Evolutionary conservation across 2,113 vertebrate species (phyloP).

Genomic region (Bambusicola thoracicus): DNA sequence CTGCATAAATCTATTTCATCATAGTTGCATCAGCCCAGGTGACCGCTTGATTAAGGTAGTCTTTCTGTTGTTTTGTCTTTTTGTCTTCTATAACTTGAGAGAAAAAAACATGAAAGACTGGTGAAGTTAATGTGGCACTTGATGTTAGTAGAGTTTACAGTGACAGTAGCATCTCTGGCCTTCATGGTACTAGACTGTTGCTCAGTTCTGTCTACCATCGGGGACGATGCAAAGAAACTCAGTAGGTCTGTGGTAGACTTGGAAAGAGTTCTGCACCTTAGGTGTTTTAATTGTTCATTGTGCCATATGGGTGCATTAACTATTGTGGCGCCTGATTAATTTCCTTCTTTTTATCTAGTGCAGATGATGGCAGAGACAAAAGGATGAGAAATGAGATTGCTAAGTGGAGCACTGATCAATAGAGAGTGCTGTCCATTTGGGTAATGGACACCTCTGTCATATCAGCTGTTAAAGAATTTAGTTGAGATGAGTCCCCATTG

Average conservation of each 20-base stretch:
- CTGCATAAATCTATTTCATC: slow-evolving; percentile 67
- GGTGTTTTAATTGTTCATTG: slow-evolving; percentile 75
- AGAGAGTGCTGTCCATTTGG: slow-evolving; percentile 91
- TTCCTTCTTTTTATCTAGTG: slow-evolving; percentile 70
- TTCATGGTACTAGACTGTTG: slow-evolving; percentile 24
- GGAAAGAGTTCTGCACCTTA: neutral
- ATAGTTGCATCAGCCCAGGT: slow-evolving; percentile 53
- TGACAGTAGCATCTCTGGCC: slow-evolving; percentile 2
- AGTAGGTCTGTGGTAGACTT: neutral
- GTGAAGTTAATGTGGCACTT: slow-evolving; percentile 7
- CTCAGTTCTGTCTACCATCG: neutral
- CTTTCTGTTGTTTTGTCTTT: slow-evolving; percentile 60
- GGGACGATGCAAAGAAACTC: slow-evolving; percentile 4
- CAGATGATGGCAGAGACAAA: slow-evolving; percentile 80
- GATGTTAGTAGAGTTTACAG: slow-evolving; percentile 19
- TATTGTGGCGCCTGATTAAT: slow-evolving; percentile 67
- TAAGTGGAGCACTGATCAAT: slow-evolving; percentile 88
- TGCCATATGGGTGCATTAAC: slow-evolving; percentile 78
- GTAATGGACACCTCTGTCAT: slow-evolving; percentile 91
- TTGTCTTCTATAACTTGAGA: slow-evolving; percentile 2
- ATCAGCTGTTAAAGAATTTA: slow-evolving; percentile 83
- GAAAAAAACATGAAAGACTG: slow-evolving; percentile 45
- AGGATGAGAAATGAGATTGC: slow-evolving; percentile 83
- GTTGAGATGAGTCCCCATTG: slow-evolving; percentile 83
- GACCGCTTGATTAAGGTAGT: slow-evolving; percentile 65